Conservation (phyloP, 2,113 vertebrate species). For the Cairina moschata region DNA sequence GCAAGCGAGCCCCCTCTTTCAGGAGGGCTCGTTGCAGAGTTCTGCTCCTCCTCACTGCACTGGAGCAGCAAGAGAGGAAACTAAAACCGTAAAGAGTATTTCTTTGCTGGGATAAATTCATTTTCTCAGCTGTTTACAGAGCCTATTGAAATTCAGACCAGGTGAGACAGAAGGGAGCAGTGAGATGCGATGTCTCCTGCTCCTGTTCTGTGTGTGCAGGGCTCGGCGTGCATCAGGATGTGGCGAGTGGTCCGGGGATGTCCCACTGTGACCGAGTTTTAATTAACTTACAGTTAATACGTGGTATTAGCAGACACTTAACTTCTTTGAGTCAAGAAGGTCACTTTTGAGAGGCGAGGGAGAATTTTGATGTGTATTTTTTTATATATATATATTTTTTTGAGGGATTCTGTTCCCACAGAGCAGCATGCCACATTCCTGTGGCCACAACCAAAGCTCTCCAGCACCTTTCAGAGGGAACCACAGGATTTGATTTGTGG, state of each 20-base stretch:
- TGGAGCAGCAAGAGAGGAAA: not conserved
- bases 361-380: not conserved
- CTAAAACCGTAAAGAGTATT: not conserved
- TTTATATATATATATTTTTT: not conserved
- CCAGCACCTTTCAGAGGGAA: not conserved
- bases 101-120: not conserved
- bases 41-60: not conserved
- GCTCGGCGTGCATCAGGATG: not conserved
- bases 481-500: not conserved
- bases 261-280: not conserved
- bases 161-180: not conserved
- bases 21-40: not conserved
- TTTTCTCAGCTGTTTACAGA: not conserved
- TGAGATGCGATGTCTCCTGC: not conserved
- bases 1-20: not conserved
- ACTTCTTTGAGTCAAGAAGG: not conserved
- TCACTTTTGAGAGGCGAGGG: not conserved
- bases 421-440: not conserved
- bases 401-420: not conserved
- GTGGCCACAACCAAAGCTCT: not conserved
- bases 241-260: fast-evolving
- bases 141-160: not conserved
- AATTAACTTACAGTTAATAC: not conserved
- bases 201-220: not conserved
- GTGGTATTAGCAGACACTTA: not conserved